phyloP scores from a whole-genome alignment of 2,113 vertebrate species.

The Pelecanus crispus region DNA sequence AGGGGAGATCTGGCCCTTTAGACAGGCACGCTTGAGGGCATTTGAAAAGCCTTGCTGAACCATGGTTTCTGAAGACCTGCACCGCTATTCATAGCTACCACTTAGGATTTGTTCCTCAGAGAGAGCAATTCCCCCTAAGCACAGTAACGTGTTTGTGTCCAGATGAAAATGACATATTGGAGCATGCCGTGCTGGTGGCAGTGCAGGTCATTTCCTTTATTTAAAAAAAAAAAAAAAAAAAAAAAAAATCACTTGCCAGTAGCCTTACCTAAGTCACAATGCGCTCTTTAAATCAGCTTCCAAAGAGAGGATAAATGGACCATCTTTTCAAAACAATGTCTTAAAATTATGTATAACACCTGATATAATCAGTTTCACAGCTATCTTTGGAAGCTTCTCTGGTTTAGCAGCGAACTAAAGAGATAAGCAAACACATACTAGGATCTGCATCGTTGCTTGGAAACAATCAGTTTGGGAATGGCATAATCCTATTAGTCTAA shows the following conservation, averaged over 20 bases:
- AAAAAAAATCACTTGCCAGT: neutral
- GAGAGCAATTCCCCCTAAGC: neutral
- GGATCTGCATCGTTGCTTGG: constrained; percentile 65
- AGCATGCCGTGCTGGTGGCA: neutral
- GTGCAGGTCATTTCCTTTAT: neutral
- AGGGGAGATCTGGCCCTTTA: neutral
- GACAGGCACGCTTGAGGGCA: neutral
- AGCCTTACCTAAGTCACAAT: rapidly evolving
- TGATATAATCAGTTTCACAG: constrained; percentile 39
- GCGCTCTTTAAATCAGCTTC: neutral
- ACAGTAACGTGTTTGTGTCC: neutral
- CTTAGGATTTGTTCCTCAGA: neutral
- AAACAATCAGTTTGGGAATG: constrained; percentile 63
- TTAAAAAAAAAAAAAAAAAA: neutral
- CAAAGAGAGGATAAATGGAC: neutral
- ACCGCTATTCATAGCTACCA: neutral
- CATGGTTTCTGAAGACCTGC: neutral
- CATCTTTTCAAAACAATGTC: neutral
- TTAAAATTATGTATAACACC: constrained; percentile 8
- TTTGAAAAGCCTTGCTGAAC: neutral
- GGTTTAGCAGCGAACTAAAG: constrained; percentile 23
- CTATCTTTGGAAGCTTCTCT: constrained; percentile 36
- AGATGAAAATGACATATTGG: neutral
- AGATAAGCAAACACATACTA: constrained; percentile 41
- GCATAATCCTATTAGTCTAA: constrained; percentile 47